Evolutionary conservation across 2,113 vertebrate species (phyloP), one percentile per base, ranked within the genome.

Genomic region (Odobenus rosmarus): DNA sequence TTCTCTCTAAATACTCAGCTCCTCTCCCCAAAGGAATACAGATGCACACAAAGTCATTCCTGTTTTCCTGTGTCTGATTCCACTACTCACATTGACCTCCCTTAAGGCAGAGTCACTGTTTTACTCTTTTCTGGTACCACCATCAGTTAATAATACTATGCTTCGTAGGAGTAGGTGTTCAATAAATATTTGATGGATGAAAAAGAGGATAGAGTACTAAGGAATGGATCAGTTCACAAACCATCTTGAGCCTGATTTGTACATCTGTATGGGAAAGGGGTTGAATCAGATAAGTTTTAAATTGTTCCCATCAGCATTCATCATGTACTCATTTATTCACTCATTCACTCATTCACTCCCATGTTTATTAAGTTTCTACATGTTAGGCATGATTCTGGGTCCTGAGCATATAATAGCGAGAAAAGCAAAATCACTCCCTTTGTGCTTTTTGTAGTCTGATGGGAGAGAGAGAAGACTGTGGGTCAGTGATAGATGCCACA

Each of bases 101-200:
- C 14, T 51, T 51, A 71, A 89, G 7, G 23, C 1, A 23, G 24
- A 4, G 0, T 21, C 79, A 67, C 51, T 85, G 10, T 36, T 51
- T 95, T 31, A 36, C 53, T 59, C 67, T 72, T 53, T 83, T 64
- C 26, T 88, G 36, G 19, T 51, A 67, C 6, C 23, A 4, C 14
- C 16, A 67, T 59, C 53, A 82, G 23, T 33, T 91, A 89, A 61
- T 91, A 89, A 61, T 21, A 67, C 71, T 83, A 49, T 36, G 28
- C 24, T 90, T 74, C 15, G 31, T 80, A 82, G 33, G 39, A 59
- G 11, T 62, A 62, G 31, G 15, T 80, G 14, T 95, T 90, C 42
- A 67, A 89, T 77, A 95, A 67, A 80, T 92, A 67, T 61, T 26
- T 69, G 51, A 92, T 51, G 14, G 57, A 76, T 94, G 53, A 93